Base-by-base conservation (phyloP, 2,113 vertebrate genomes). In the Cathartes aura region DNA sequence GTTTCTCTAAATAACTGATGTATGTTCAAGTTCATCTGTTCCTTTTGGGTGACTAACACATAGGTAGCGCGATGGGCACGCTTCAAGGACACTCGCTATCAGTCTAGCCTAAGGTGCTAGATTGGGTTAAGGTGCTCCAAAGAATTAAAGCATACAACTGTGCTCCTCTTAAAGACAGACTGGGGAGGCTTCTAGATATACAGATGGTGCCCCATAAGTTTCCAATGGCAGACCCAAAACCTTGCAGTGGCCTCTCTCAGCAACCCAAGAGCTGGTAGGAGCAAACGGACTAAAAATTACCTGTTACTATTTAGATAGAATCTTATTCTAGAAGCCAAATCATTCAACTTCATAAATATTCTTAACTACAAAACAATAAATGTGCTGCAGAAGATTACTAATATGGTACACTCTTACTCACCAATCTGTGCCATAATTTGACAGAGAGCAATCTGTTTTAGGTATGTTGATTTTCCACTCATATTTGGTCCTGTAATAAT, bases 341-440 rank as follows among this genome's bases (percentile, higher is more conserved):
- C 20, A 23, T 30, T 83, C 42, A 53, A 66, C 22, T n/a, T 81
- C 11, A 24, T 21, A 45, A 86, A 15, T 60, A 80, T 20, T 80
- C 92, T 76, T 17, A 89, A 73, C 10, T 62, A 59, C 11, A 24
- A 62, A 94, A 42, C 20, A 93, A 21, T 48, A 58, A 8, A 27
- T 9, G 4, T 64, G 66, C n/a, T 76, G 21, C 43, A 67, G 27
- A 90, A 81, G 52, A 50, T 16, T 20, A 91, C 48, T 14, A 47
- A 36, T 34, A 78, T 1, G 12, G 43, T 67, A 90, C 55, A 60
- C 34, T 63, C 38, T 23, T 88, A 93, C 98, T 98, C 96, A 99
- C 99, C 99, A 96, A 99, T 99, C 96, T 99, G 99, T 96, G 99
- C 99, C 99, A 99, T 99, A 95, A 99, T 99, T 98, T 99, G 99